These are phyloP conservation scores for Carassius gibelio DNA, from an alignment of 2,113 vertebrate species.

Conservation along the genomic window DNA sequence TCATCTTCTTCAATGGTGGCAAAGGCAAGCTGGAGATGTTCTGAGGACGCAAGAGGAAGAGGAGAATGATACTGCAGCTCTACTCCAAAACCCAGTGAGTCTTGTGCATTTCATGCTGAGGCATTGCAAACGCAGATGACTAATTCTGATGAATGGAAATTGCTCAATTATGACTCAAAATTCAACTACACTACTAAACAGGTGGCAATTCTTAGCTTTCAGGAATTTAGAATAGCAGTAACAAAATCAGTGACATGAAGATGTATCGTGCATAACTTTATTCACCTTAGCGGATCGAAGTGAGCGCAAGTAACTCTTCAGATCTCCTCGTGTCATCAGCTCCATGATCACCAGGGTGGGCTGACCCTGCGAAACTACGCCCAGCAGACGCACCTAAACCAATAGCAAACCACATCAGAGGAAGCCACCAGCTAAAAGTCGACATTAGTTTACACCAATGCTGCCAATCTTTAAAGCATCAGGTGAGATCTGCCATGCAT, in stretches of 20 bases:
- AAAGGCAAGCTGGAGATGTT: conserved; percentile 82
- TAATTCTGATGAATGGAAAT: neutral
- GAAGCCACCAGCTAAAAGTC: neutral
- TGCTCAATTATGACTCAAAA: neutral
- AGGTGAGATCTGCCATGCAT: neutral
- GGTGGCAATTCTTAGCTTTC: neutral
- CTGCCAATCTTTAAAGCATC: neutral
- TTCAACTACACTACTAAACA: too few species aligned
- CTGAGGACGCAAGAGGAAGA: conserved; percentile 61
- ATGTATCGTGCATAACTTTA: neutral
- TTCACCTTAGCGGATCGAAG: conserved; percentile 88
- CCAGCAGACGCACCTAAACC: conserved; percentile 90
- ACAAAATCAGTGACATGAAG: neutral
- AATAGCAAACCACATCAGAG: conserved; percentile 25
- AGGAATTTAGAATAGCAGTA: neutral
- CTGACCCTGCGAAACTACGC: conserved; percentile 97
- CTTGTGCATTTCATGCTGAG: neutral
- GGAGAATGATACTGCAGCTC: neutral
- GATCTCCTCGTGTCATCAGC: conserved; percentile 94
- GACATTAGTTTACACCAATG: neutral
- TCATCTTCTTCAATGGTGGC: conserved; percentile 95
- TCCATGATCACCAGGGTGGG: conserved; percentile 99
- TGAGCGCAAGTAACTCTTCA: conserved; percentile 95
- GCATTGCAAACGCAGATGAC: neutral
- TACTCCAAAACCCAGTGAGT: neutral